Conservation (phyloP, 2,888 invertebrate species). For the Leptogaster cylindrica region DNA sequence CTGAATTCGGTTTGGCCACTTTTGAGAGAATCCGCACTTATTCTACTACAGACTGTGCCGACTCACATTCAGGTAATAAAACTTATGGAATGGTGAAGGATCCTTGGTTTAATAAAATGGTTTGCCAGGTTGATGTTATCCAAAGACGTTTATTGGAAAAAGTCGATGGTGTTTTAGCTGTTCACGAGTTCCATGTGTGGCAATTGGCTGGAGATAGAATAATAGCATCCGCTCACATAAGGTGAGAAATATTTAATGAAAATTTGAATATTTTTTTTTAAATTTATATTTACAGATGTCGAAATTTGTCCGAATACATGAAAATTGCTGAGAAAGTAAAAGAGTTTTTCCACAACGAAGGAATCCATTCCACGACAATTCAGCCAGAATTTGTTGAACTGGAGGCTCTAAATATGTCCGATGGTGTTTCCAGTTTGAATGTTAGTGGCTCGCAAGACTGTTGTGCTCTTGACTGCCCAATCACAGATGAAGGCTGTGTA, state of each 20-base stretch:
- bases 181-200: conserved; percentile 99
- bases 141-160: conserved; percentile 85
- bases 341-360: conserved; percentile 97
- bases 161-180: conserved; percentile 92
- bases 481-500: conserved; percentile 81
- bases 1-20: conserved; percentile 90
- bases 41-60: conserved; percentile 96
- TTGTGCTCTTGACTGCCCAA: conserved; percentile 88
- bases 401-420: conserved; percentile 63
- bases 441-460: conserved; percentile 66
- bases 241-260: too few relatives aligned
- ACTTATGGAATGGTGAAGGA: conserved; percentile 42
- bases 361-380: conserved; percentile 98
- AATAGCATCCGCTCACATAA: conserved; percentile 96
- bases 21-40: conserved; percentile 90
- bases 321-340: conserved; percentile 95
- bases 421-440: conserved; percentile 62
- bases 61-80: conserved; percentile 84
- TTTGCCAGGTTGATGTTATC: conserved; percentile 79
- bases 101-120: conserved; percentile 45
- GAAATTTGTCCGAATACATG: conserved; percentile 95
- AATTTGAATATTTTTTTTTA: too few relatives aligned
- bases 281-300: conserved; percentile 68
- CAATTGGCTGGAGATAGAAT: conserved; percentile 95
- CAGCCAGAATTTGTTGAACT: conserved; percentile 96